phyloP scores from a whole-genome alignment of 1,140 invertebrate species.

The Cydia fagiglandana region DNA sequence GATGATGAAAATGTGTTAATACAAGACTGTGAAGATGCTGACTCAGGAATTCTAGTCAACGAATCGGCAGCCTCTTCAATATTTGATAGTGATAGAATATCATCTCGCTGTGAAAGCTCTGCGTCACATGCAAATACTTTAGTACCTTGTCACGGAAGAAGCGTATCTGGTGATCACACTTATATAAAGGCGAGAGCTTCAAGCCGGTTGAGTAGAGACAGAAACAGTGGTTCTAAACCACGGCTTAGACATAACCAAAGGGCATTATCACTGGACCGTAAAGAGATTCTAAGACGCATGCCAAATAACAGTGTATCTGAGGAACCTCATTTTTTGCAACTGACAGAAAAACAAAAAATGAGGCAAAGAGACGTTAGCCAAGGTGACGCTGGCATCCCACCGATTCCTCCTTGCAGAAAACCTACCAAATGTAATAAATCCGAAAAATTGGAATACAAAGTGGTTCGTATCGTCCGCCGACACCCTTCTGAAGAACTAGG shows the following conservation, averaged over 20 bases:
- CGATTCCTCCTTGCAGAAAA: constrained; percentile 75
- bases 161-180: constrained; percentile 75
- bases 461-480: constrained; percentile 84
- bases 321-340: constrained; percentile 68
- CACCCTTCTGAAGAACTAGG: constrained; percentile 86
- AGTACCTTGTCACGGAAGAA: constrained; percentile 70
- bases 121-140: constrained; percentile 71
- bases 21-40: constrained; percentile 83
- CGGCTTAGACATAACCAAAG: constrained; percentile 71
- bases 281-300: constrained; percentile 77
- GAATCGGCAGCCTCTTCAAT: constrained; percentile 85
- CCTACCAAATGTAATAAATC: constrained; percentile 62
- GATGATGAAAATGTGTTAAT: constrained; percentile 82
- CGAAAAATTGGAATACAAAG: constrained; percentile 79
- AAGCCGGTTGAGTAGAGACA: constrained; percentile 66
- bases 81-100: constrained; percentile 82
- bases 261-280: constrained; percentile 77
- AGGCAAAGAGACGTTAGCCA: constrained; percentile 67
- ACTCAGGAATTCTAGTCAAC: constrained; percentile 88
- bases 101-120: constrained; percentile 80
- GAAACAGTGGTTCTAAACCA: constrained; percentile 58
- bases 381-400: constrained; percentile 69
- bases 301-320: constrained; percentile 64
- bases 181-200: constrained; percentile 63
- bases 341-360: constrained; percentile 75